Conservation (phyloP, 2,797 vertebrate genomes). For the Acridotheres tristis region DNA sequence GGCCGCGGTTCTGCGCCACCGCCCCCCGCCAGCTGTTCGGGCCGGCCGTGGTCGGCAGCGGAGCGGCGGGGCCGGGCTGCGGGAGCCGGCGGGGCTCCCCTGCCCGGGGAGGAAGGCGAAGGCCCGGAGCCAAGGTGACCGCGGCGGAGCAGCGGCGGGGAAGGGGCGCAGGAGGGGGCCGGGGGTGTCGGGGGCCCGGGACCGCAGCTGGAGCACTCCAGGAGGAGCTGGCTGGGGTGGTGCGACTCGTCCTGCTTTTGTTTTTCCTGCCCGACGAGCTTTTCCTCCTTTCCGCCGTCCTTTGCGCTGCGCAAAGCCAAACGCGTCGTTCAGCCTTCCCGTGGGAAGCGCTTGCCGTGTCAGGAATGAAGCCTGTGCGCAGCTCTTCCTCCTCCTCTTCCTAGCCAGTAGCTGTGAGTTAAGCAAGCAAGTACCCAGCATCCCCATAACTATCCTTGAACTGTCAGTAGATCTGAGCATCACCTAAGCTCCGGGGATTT, state of each 20-base stretch:
- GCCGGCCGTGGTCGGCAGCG: background rate
- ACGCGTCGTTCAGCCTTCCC: background rate
- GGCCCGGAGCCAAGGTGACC: background rate
- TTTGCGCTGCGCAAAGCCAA: background rate
- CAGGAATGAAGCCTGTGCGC: background rate
- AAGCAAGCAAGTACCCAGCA: background rate
- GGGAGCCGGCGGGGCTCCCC: background rate
- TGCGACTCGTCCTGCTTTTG: background rate
- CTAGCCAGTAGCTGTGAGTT: background rate
- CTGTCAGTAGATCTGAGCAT: background rate
- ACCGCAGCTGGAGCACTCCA: background rate
- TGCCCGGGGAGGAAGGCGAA: too few relatives aligned
- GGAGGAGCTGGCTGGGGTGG: background rate
- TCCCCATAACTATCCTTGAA: background rate
- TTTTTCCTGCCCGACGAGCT: background rate
- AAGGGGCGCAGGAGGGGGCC: background rate
- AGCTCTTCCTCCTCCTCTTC: background rate
- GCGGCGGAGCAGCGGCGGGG: background rate
- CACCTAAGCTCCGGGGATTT: constrained; percentile 12
- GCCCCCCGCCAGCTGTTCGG: background rate
- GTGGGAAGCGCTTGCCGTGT: background rate
- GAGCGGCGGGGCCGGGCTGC: background rate
- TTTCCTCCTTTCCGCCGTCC: background rate
- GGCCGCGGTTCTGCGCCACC: background rate
- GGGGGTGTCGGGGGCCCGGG: background rate